Base-by-base conservation (phyloP, 2,797 vertebrate genomes). In the Malacoraja senta region DNA sequence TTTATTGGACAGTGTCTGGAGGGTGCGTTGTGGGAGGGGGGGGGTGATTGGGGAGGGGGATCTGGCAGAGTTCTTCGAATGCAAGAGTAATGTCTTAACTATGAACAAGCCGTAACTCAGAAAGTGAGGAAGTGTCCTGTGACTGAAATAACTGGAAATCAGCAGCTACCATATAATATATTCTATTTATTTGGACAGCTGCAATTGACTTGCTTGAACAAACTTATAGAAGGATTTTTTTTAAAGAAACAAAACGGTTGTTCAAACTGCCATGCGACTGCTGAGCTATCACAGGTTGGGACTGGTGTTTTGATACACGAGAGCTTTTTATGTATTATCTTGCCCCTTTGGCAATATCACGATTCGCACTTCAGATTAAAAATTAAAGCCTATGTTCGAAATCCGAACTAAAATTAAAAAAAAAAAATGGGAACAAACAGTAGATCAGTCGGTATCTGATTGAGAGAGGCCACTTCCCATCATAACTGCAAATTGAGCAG, bases 71-170 rank as follows among this genome's bases (percentile, higher is more conserved):
- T 32, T 91, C 35, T 74, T 72, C 26, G 21, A 74, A 9, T 76
- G 15, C 12, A 3, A 29, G 68, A 32, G 21, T 21, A 74, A 72
- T 76, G 74, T 53, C 38, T 74, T 29, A 12, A 74, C 21, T 29
- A 8, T 74, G 68, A 74, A 53, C 38, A 53, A 92, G 68, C 38
- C 71, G 58, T 58, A 53, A 92, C 90, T 92, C 71, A 76, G 38
- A 26, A 76, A 76, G 21, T 6, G 26, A 76, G 90, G 90, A 44
- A 4, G 44, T 92, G 71, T 44, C 71, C 71, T 26, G 44, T 53
- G 44, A 53, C 71, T 21, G 17, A 88, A 88, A 68, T 88, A 88
- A 88, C 84, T 65, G 63, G 63, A 88, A 88, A 88, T 92, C 90
- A 44, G 68, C 90, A 76, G 10, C 90, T 92, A 92, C 26, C 15